Evolutionary conservation across 2,797 vertebrate species (phyloP), one percentile per base, ranked within the genome.

Genomic region (Limnodromus scolopaceus): DNA sequence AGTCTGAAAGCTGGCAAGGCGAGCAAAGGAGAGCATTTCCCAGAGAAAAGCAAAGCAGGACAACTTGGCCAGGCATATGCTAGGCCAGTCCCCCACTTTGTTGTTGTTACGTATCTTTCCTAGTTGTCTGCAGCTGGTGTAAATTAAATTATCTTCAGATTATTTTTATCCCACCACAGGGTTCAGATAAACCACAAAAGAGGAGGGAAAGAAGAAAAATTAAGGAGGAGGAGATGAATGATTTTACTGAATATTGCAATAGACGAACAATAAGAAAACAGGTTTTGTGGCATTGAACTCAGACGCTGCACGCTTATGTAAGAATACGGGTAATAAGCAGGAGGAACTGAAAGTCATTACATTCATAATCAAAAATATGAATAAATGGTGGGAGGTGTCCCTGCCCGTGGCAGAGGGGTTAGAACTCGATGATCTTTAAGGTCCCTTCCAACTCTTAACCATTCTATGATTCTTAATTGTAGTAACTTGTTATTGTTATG

Each of bases 161-260:
- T 78, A 78, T 51, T 95, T 60, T 68, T 81, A 91, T 71, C 53
- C 7, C n/a, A 82, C 27, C 36, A 22, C 3, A 7, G 27, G 22
- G 46, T 85, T 89, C 55, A n/a, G 24, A 60, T 60, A 80, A 92
- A 74, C 27, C 79, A 66, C 69, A 75, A 43, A 85, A 77, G 16
- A 1, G 0, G 8, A 22, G 6, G 5, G 46, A 89, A 91, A 64
- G 32, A 43, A 88, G 15, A 48, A 76, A 38, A 65, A 43, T 34
- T 11, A 2, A 2, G 13, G 13, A 13, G 61, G 48, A 61, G 10
- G 13, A 86, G 3, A 4, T 19, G 23, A 66, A 68, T 6, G 0
- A 17, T 65, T 93, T 84, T 88, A 68, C 5, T 68, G 39, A 68
- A 3, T 48, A 68, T 79, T 87, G 36, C 24, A 57, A 10, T 4